Base-by-base conservation (phyloP, 2,888 invertebrate species). In the Aphidius colemani region DNA sequence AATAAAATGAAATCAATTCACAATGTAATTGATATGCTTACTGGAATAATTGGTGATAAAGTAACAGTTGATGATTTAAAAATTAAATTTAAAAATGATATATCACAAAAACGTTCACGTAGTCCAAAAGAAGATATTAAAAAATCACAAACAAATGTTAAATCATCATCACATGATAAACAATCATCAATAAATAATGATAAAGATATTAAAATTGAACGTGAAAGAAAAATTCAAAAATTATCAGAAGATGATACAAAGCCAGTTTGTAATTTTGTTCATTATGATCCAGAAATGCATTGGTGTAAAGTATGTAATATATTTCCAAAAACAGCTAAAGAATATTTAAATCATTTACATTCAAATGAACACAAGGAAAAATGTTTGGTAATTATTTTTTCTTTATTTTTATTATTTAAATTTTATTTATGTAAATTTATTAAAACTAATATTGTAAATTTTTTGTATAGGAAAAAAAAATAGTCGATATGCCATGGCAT, bases 281-380 rank as follows among this genome's bases (percentile, higher is more conserved):
- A 93, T 83, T 94, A 93, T 78, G 94, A 95, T 83, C 93, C 94
- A 0, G 94, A 94, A 84, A 89, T 93, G 86, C 94, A 94, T 80
- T 95, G 95, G 95, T 95, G 94, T 80, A 87, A 93, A 62, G 88
- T 90, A 57, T 95, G 95, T 83, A 90, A 93, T 80, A 90, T 91
- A 73, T 95, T 95, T 82, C 94, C 94, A 43, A 88, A 91, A 76
- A 92, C 93, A 3, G 94, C 94, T 59, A 93, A 93, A 81, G 93
- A 93, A 80, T 92, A 91, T 80, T 84, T 95, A 71, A 89, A 90
- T 81, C 95, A 95, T 85, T 86, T 94, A 72, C 94, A 94, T 79
- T 88, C 89, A 59, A 86, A 88, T 67, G 89, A 90, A 46, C 95
- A 95, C 84, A 89, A 89, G 76, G 88, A 89, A 65, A 74, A 75